Conservation (phyloP, 2,888 invertebrate species). For the Dermolepida albohirtum region DNA sequence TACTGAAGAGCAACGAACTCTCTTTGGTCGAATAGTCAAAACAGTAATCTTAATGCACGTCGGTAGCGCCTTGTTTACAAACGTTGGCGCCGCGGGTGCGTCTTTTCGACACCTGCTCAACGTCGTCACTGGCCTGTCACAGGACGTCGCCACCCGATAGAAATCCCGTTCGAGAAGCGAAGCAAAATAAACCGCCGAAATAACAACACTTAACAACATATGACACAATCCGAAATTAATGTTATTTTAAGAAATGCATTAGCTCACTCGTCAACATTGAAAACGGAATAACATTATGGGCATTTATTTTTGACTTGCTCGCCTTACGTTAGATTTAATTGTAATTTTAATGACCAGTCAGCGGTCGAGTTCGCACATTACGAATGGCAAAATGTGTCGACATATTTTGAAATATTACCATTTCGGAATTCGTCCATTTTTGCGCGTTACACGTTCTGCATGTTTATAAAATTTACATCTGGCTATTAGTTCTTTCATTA, state of each 20-base stretch:
- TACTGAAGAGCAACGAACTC: constrained; percentile 46
- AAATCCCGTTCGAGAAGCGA: constrained; percentile 27
- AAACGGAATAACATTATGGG: constrained; percentile 32
- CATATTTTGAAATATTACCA: constrained; percentile 16
- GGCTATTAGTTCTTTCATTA: no score
- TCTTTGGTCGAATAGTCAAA: constrained; percentile 48
- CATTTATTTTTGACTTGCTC: constrained; percentile 32
- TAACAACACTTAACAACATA: constrained; percentile 36
- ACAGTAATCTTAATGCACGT: constrained; percentile 48
- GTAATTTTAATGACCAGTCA: constrained; percentile 22
- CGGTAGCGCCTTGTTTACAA: constrained; percentile 50
- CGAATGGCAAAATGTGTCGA: constrained; percentile 23
- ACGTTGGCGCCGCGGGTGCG: constrained; percentile 53
- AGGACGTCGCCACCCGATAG: constrained; percentile 41
- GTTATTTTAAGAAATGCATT: constrained; percentile 37
- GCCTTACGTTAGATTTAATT: constrained; percentile 21
- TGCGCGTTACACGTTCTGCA: background rate
- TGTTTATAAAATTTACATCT: no score
- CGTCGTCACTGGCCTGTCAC: constrained; percentile 51
- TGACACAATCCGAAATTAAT: constrained; percentile 39
- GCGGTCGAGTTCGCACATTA: constrained; percentile 17
- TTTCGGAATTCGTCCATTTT: constrained; percentile 10
- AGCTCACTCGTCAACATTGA: constrained; percentile 35
- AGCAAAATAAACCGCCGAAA: constrained; percentile 37
- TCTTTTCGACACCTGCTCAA: constrained; percentile 54